phyloP scores from a whole-genome alignment of 2,797 vertebrate genomes.

The Lemur catta region DNA sequence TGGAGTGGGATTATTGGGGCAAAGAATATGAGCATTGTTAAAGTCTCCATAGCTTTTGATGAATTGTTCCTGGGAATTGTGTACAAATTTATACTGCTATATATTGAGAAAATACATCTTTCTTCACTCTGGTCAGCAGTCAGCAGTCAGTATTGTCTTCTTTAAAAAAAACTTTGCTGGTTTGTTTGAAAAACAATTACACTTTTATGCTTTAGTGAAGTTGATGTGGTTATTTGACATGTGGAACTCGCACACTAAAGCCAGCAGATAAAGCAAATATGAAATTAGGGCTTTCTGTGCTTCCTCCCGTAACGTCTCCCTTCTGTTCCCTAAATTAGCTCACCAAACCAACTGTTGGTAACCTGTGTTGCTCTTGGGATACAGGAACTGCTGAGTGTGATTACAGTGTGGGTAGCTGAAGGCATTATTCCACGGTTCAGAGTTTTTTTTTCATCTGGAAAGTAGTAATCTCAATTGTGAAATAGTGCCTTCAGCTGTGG shows the following conservation, averaged over 20 bases:
- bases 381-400: constrained; percentile 65
- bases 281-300: not conserved
- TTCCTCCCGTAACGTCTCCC: not conserved
- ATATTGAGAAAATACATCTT: not conserved
- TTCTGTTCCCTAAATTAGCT: constrained; percentile 22
- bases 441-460: constrained; percentile 69
- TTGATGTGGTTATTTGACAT: not conserved
- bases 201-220: not conserved
- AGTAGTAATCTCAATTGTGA: constrained; percentile 77
- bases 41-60: not conserved
- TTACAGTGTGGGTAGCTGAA: constrained; percentile 72
- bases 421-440: constrained; percentile 69
- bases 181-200: constrained; percentile 5
- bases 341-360: constrained; percentile 14
- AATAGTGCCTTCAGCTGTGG: constrained; percentile 79
- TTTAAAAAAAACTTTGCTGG: not conserved
- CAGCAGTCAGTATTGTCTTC: not conserved
- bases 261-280: not conserved
- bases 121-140: not conserved
- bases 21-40: not conserved
- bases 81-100: not conserved
- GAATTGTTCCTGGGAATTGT: not conserved
- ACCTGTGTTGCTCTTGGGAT: constrained; percentile 56
- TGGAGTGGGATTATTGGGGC: not conserved
- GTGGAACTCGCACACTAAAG: not conserved